Conservation (phyloP, 2,113 vertebrate species). For the Daboia siamensis region DNA sequence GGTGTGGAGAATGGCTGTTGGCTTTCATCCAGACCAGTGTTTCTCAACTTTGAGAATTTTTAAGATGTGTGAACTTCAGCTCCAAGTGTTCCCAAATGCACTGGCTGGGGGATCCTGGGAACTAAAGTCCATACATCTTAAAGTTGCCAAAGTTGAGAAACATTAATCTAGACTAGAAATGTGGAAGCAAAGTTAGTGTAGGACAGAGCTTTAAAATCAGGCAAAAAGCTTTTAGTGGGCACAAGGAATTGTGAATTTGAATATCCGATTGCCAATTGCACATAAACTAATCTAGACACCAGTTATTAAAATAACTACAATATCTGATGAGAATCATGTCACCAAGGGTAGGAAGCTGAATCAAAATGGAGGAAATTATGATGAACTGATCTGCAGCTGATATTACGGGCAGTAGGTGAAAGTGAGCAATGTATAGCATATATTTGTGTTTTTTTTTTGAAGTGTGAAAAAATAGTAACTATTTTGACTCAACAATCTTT, state of each 20-base stretch:
- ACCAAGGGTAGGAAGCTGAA: not conserved
- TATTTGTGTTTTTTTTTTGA: not conserved
- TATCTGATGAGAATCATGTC: not conserved
- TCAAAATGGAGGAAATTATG: not conserved
- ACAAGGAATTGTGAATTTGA: not conserved
- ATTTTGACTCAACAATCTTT: not conserved
- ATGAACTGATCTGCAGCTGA: not conserved
- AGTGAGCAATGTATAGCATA: not conserved
- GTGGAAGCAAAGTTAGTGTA: not conserved
- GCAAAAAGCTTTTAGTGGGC: not conserved
- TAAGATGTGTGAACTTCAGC: not conserved
- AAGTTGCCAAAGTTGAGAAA: not conserved
- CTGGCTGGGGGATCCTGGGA: not conserved
- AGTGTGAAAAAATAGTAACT: not conserved
- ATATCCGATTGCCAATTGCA: not conserved
- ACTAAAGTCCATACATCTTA: not conserved
- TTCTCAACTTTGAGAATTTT: not conserved
- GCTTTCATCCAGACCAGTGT: not conserved
- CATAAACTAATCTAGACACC: not conserved
- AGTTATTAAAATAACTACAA: not conserved
- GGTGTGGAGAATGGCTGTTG: not conserved
- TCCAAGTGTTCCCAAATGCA: not conserved
- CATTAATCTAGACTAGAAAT: not conserved
- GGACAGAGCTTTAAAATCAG: not conserved
- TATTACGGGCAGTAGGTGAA: not conserved